Evolutionary conservation across 1,140 invertebrate genomes (phyloP).

Genomic region (Aphaenogaster rudis): DNA sequence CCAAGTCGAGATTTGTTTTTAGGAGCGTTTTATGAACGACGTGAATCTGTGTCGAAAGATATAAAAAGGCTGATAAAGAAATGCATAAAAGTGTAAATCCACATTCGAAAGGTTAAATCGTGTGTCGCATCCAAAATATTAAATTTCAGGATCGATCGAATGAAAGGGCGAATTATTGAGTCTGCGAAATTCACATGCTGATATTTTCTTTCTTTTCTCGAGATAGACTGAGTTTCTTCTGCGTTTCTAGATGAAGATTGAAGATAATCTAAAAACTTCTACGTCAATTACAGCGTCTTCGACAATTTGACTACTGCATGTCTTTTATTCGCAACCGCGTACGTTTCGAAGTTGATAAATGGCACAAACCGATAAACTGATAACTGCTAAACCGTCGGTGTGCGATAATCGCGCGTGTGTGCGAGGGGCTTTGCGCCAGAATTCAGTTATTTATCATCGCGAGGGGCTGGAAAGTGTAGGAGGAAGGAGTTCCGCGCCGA

Average conservation of each 20-base stretch:
- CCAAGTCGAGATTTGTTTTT: neutral
- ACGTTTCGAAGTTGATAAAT: conserved; percentile 18
- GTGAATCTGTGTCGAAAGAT: neutral
- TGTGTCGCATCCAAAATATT: neutral
- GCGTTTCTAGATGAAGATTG: neutral
- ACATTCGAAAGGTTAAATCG: neutral
- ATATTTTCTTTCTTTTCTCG: neutral
- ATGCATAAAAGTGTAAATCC: neutral
- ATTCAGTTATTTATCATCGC: conserved; percentile 60
- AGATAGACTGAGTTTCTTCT: conserved; percentile 17
- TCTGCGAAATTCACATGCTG: neutral
- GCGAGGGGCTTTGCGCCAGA: conserved; percentile 21
- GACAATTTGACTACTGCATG: neutral
- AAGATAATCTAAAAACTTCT: neutral
- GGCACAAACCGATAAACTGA: conserved; percentile 37
- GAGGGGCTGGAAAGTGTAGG: conserved; percentile 44
- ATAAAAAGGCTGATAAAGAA: neutral
- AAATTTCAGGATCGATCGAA: neutral
- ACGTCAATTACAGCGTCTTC: neutral
- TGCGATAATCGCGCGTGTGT: conserved; percentile 27
- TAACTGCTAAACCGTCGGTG: conserved; percentile 31
- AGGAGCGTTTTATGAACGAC: neutral
- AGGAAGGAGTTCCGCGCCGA: conserved; percentile 46
- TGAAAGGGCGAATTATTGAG: neutral
- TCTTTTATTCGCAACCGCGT: neutral